Evolutionary conservation across 35 echinoderm and acorn worm species (phyloP), one percentile per base, ranked within the genome.

Genomic region (Lytechinus pictus): DNA sequence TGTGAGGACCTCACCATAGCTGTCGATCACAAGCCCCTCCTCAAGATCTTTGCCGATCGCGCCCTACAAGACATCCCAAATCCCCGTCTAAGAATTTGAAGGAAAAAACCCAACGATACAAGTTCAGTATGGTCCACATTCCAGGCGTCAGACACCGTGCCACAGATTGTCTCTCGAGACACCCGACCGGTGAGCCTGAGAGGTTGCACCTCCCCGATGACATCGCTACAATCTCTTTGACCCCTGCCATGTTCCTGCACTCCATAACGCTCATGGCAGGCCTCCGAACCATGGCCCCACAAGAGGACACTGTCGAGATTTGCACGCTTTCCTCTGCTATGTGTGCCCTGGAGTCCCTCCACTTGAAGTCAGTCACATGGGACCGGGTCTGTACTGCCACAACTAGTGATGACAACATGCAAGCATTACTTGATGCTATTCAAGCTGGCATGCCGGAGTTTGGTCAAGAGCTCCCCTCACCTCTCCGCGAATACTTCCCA

Each of bases 401-500:
- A 52, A 19, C 86, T 28, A 95, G 95, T 89, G 86, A 89, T 55
- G 44, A 51, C 29, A 95, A n/a, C 72, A 88, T 89, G 95, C 21
- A 24, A 14, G 87, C 14, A 8, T 54, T 95, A 12, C 14, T 89
- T 89, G 54, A 87, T 52, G 16, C 54, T 4, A 87, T 95, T n/a
- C 8, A 95, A 60, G 88, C 53, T 89, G 95, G 86, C 9, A 89
- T 95, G 52, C 94, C 94, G 27, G 27, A 95, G 10, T 95, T 55
- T 12, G 86, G 95, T 7, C 95, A 95, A 89, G 86, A 95, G 12
- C 86, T 95, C 27, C 95, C 95, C 16, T 53, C 4, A 56, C 86
- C 86, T n/a, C 86, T 95, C 9, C 72, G 95, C 61, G 94, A 95
- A 10, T 95, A 95, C 54, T 95, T 95, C 58, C 94, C 28, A 28